Base-by-base conservation (phyloP, 2,888 invertebrate species). In the Zhuqinia jingwanae region DNA sequence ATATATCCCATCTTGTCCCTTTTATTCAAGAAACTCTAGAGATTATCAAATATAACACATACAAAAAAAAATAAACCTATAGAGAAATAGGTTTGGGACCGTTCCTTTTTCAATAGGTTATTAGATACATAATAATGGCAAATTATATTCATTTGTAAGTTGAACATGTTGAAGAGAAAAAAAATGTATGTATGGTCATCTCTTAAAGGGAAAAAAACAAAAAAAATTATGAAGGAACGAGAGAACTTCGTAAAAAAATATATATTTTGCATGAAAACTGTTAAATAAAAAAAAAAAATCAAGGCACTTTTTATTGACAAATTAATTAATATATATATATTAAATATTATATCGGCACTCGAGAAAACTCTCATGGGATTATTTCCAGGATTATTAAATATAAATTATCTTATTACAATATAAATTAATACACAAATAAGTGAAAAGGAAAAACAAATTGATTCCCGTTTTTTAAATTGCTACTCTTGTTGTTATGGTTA, bases 371-470 rank as follows among this genome's bases (percentile, higher is more conserved):
- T 58, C 25, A 5, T 58, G 58, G 58, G 58, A 58, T 58, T 58
- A 58, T 58, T 22, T 25, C 6, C 58, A 58, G 25, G 58, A 58
- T 58, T 58, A 58, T 58, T 36, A 17, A 53, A 17, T n/a, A n/a
- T 6, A 53, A 53, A 53, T 3, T n/a, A 36, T 6, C 8, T 36
- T 36, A 36, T 3, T 36, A 36, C 36, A 36, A n/a, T 36, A 36
- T 36, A 36, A 36, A 36, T 36, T 36, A 36, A 8, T 36, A 36
- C 8, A 8, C 8, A 36, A 8, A 36, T 36, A 6, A 36, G 36
- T 3, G 3, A 6, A 36, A 36, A 36, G 36, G 8, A 36, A 36
- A 36, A 36, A 8, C 20, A 11, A 47, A 47, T 2, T 47, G 47
- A n/a, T 2, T 10, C 47, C 47, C 47, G 10, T 47, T 47, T 11